phyloP scores from a whole-genome alignment of 1,140 invertebrate species.

The Drosophila setifemur region DNA sequence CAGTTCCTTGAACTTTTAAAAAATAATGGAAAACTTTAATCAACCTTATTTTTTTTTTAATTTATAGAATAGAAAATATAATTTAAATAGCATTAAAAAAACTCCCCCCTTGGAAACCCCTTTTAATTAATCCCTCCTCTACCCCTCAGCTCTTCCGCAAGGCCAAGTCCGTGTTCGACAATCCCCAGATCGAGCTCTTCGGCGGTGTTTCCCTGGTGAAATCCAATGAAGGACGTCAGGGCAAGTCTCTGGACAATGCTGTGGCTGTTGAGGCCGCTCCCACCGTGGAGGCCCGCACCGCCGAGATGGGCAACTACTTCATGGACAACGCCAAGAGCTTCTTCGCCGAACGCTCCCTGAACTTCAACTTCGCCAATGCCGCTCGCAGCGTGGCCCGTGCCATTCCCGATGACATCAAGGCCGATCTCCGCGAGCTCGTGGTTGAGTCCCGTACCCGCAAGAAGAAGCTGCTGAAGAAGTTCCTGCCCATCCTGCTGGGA shows the following conservation, averaged over 20 bases:
- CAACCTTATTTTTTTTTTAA: not conserved
- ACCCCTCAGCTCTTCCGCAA: conserved; percentile 83
- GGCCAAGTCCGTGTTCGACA: conserved; percentile 86
- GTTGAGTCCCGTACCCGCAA: conserved; percentile 87
- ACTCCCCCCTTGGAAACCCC: not conserved
- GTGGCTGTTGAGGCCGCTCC: conserved; percentile 83
- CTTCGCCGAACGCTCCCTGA: conserved; percentile 84
- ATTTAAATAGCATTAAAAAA: not conserved
- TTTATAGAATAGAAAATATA: too few species aligned
- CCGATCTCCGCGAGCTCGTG: conserved; percentile 84
- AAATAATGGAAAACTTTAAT: too few species aligned
- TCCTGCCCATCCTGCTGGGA: conserved; percentile 85
- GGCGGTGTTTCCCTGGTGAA: conserved; percentile 85
- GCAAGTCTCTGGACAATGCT: conserved; percentile 79
- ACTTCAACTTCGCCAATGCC: conserved; percentile 84
- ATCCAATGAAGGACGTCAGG: conserved; percentile 80
- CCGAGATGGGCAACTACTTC: conserved; percentile 85
- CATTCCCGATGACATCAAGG: conserved; percentile 84
- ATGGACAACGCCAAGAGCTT: conserved; percentile 84
- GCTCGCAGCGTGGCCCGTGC: conserved; percentile 83
- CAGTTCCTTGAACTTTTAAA: too few species aligned
- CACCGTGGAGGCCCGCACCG: conserved; percentile 84
- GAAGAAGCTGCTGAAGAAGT: conserved; percentile 85
- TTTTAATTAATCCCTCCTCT: conserved; percentile 6
- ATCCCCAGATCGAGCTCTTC: conserved; percentile 84